phyloP scores from a whole-genome alignment of 2,888 invertebrate species.

The Melangyna quadrimaculata region DNA sequence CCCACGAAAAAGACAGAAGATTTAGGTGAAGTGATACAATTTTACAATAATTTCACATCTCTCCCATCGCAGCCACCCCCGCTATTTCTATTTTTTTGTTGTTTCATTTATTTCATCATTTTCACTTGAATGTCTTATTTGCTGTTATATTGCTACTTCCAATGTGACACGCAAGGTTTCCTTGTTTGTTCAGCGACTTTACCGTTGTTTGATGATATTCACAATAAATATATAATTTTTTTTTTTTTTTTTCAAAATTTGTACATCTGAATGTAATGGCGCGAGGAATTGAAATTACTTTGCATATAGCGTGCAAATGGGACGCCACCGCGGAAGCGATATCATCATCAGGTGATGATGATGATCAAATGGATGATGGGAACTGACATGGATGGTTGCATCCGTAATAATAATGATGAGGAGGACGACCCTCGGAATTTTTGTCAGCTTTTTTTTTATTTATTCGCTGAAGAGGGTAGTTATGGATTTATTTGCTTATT shows the following conservation, averaged over 20 bases:
- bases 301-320: constrained; percentile 54
- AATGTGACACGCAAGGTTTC: constrained; percentile 63
- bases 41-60: constrained; percentile 33
- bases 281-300: constrained; percentile 60
- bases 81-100: constrained; percentile 10
- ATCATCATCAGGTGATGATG: constrained; percentile 45
- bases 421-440: neutral
- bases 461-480: neutral
- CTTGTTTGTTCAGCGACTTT: constrained; percentile 57
- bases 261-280: constrained; percentile 54
- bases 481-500: neutral
- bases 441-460: neutral
- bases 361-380: constrained; percentile 58
- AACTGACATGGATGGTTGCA: constrained; percentile 62
- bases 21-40: constrained; percentile 55
- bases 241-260: neutral
- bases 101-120: constrained; percentile 31
- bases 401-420: constrained; percentile 13
- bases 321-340: constrained; percentile 27
- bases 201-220: constrained; percentile 45
- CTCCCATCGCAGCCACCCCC: neutral
- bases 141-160: constrained; percentile 5
- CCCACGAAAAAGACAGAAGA: constrained; percentile 47
- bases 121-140: constrained; percentile 70
- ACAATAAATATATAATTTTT: neutral